Base-by-base conservation (phyloP, 2,888 invertebrate genomes). In the Papilio elwesi region DNA sequence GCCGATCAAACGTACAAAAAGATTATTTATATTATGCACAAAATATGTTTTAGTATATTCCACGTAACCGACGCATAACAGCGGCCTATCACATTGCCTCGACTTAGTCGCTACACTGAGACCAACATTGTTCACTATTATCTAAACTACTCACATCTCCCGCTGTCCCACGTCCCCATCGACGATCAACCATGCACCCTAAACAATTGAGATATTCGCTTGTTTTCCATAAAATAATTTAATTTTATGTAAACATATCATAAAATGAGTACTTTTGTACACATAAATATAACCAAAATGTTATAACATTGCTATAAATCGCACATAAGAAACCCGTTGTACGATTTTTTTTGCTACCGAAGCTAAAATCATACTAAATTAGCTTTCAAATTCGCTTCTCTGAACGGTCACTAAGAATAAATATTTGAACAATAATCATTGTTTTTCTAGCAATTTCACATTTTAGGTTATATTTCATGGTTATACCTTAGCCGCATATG, bases 91-190 rank as follows among this genome's bases (percentile, higher is more conserved):
- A 83, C 84, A 84, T 78, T 79, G 79, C 81, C 81, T 80, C 83
- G 81, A 85, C 86, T 85, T 85, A 83, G 84, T 86, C 84, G 83
- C 83, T 87, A 86, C 74, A 81, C 88, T 89, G 87, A 88, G 89
- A 89, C 89, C 88, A 88, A 85, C 80, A 75, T 82, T 85, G 79
- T 77, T 83, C 79, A 82, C 80, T 79, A 80, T 74, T 74, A 66
- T 71, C 77, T 76, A 79, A 57, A 78, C 76, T 78, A 76, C 64
- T 71, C 74, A 73, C 70, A 66, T 53, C 48, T 43, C n/a, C 52
- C 49, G 36, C 68, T n/a, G 55, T 52, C 57, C 47, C 65, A 43
- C 47, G 49, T 57, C 16, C 36, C 55, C 26, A 70, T n/a, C 59
- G 48, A 38, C 36, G 38, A 10, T 16, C 49, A 67, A 62, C 16